Evolutionary conservation across 2,113 vertebrate genomes (phyloP).

Genomic region (Ancistrus triradiatus): DNA sequence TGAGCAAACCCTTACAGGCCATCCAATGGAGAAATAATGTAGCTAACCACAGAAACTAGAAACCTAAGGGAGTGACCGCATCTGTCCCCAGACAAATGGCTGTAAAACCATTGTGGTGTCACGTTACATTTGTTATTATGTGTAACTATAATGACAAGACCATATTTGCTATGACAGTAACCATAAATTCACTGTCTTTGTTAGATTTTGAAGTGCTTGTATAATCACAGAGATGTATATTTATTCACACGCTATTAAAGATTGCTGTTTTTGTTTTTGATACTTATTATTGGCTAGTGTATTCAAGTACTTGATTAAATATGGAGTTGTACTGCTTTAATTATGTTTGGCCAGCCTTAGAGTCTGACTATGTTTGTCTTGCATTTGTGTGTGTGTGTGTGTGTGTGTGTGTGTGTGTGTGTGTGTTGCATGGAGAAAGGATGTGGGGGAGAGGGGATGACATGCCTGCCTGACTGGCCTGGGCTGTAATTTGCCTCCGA

Average conservation of each 20-base stretch:
- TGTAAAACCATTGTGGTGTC: neutral
- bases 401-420: conserved; percentile 2
- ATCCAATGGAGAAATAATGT: conserved; percentile 23
- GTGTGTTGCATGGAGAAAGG: neutral
- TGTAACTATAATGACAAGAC: conserved; percentile 1
- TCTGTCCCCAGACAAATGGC: neutral
- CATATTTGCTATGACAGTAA: conserved; percentile 6
- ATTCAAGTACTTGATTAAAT: neutral
- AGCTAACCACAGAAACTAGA: conserved; percentile 9
- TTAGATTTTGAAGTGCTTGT: conserved; percentile 7
- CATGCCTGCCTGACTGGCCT: conserved; percentile 31
- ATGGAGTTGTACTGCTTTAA: neutral
- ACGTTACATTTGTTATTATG: conserved; percentile 21
- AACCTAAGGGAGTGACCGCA: neutral
- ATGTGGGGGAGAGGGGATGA: conserved; percentile 8
- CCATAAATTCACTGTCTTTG: neutral
- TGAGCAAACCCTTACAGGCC: conserved; percentile 17
- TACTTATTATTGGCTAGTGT: neutral
- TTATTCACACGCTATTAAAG: conserved; percentile 10
- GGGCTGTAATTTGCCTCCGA: conserved; percentile 25
- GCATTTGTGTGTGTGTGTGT: conserved; percentile 16
- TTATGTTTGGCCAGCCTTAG: no score
- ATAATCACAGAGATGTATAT: conserved; percentile 9
- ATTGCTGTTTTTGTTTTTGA: neutral
- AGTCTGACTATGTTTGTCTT: conserved; percentile 2